phyloP scores from a whole-genome alignment of 2,888 invertebrate species.

The Vesta saturnalis region DNA sequence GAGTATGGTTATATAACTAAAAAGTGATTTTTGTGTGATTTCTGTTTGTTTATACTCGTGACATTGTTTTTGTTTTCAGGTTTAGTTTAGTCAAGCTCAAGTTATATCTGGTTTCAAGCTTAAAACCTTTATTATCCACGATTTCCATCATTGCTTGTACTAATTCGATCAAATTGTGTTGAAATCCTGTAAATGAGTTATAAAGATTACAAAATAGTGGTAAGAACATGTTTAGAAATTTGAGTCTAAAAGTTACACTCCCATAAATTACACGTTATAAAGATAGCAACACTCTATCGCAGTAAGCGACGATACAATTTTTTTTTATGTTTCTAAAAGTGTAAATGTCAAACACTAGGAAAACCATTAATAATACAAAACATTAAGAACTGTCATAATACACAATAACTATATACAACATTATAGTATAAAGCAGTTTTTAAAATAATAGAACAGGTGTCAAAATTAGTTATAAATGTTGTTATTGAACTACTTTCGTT shows the following conservation, averaged over 20 bases:
- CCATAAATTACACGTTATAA: neutral
- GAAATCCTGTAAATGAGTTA: no score
- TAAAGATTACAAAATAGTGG: no score
- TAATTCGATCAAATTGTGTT: no score
- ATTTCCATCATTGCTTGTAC: no score
- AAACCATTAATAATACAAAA: neutral
- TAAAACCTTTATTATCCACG: no score
- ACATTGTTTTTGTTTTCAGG: no score
- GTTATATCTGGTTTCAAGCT: no score
- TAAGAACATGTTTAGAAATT: neutral
- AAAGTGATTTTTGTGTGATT: no score
- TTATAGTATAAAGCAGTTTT: neutral
- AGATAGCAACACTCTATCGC: neutral
- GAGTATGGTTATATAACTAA: no score
- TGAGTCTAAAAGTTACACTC: neutral
- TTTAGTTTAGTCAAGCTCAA: no score
- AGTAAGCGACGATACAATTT: neutral
- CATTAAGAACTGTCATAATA: constrained; percentile 3
- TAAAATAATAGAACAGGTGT: neutral
- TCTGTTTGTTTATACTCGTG: no score
- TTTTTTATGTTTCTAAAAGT: neutral
- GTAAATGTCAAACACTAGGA: neutral
- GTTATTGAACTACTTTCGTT: constrained; percentile 7
- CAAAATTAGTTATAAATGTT: neutral
- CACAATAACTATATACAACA: neutral